phyloP scores from a whole-genome alignment of 2,888 invertebrate genomes.

The Nomada lathburiana region DNA sequence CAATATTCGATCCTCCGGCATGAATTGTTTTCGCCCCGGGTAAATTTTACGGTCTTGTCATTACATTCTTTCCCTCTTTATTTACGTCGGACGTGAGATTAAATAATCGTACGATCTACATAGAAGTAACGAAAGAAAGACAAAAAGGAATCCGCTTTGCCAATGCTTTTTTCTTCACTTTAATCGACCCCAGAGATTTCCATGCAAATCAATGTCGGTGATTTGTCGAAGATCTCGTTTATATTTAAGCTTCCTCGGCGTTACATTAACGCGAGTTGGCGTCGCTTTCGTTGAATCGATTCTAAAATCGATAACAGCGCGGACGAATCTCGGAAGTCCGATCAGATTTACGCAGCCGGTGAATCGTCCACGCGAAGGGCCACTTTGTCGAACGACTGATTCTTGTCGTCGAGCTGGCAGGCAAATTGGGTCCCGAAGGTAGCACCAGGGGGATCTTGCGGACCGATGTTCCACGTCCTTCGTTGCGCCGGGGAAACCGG shows the following conservation, averaged over 20 bases:
- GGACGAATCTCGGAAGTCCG: neutral
- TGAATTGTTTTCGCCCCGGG: neutral
- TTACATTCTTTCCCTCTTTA: neutral
- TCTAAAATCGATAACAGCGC: too few relatives aligned
- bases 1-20: conserved; percentile 10
- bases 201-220: too few relatives aligned
- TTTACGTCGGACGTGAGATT: too few relatives aligned
- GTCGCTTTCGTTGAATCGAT: neutral
- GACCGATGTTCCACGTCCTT: conserved; percentile 61
- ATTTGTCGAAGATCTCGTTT: too few relatives aligned
- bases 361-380: conserved; percentile 56
- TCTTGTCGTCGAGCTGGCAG: conserved; percentile 74
- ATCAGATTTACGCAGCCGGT: conserved; percentile 52
- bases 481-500: conserved; percentile 44
- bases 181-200: too few relatives aligned
- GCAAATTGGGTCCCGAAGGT: conserved; percentile 75
- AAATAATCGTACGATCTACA: too few relatives aligned
- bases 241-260: too few relatives aligned
- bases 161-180: too few relatives aligned
- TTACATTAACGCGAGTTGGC: too few relatives aligned
- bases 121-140: too few relatives aligned
- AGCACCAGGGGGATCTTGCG: conserved; percentile 70
- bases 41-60: neutral
- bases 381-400: conserved; percentile 72
- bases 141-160: too few relatives aligned